Conservation (phyloP, 2,797 vertebrate species). For the Spizella passerina region DNA sequence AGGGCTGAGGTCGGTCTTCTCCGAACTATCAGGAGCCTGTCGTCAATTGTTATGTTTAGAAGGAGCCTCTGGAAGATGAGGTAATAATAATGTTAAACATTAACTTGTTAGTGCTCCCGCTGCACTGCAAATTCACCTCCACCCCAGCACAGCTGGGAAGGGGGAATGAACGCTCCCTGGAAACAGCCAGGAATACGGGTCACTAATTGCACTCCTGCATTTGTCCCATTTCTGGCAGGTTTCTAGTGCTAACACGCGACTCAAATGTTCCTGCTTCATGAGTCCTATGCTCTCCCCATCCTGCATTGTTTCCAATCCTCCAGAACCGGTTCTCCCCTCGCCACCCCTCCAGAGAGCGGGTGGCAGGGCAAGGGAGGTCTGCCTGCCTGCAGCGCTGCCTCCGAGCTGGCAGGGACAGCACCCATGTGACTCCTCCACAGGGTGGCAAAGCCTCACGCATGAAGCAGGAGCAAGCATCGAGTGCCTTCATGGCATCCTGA, state of each 20-base stretch:
- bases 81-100: constrained; percentile 76
- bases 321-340: background rate
- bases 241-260: background rate
- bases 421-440: background rate
- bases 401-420: background rate
- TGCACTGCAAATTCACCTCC: constrained; percentile 69
- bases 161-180: constrained; percentile 9
- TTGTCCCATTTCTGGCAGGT: constrained; percentile 23
- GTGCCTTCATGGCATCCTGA: background rate
- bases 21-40: constrained; percentile 72
- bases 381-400: background rate
- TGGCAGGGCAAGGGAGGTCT: background rate
- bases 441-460: fast-evolving
- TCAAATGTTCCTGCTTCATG: background rate
- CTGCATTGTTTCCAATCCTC: background rate
- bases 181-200: constrained; percentile 4
- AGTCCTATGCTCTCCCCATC: background rate
- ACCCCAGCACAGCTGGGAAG: constrained; percentile 59
- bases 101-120: constrained; percentile 68
- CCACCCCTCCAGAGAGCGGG: fast-evolving
- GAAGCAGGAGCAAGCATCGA: background rate
- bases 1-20: constrained; percentile 63
- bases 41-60: constrained; percentile 75
- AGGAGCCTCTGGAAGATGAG: constrained; percentile 73
- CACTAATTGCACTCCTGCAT: constrained; percentile 6